Evolutionary conservation across 1,140 invertebrate genomes (phyloP).

Genomic region (Lucilia cuprina): DNA sequence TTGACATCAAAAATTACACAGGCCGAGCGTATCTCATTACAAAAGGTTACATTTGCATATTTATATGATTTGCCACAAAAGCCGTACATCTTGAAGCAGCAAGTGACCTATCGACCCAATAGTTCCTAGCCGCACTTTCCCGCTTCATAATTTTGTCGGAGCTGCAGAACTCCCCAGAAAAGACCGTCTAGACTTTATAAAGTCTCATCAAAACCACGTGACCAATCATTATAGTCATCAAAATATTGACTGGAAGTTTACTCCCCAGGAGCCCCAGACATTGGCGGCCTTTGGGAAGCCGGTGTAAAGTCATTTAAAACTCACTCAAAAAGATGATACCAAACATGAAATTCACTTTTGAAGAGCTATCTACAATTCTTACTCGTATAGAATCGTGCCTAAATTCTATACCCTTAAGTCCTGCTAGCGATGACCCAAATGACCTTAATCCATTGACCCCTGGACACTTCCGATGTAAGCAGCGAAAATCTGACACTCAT

Average conservation of each 20-base stretch:
- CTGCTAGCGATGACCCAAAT: slow-evolving; percentile 24
- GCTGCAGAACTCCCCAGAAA: slow-evolving; percentile 49
- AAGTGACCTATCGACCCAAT: slow-evolving; percentile 42
- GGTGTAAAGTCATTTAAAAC: no score
- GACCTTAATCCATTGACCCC: slow-evolving; percentile 20
- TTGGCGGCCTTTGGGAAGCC: no score
- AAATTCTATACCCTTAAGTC: slow-evolving; percentile 25
- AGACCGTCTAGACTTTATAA: slow-evolving; percentile 54
- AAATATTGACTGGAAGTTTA: background rate
- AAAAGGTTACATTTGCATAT: slow-evolving; percentile 17
- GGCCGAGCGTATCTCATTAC: slow-evolving; percentile 13
- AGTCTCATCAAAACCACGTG: slow-evolving; percentile 10
- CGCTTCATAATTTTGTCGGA: no score
- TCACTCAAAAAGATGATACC: background rate
- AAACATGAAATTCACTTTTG: background rate
- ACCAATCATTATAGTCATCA: slow-evolving; percentile 8
- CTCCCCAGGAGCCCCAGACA: no score
- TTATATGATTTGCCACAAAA: slow-evolving; percentile 1
- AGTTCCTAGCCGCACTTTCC: no score
- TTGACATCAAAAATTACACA: slow-evolving; percentile 21
- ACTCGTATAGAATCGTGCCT: background rate
- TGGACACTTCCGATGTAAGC: slow-evolving; percentile 27
- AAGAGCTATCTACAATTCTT: background rate
- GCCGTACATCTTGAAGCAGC: slow-evolving; percentile 43
- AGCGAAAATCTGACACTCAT: background rate